Conservation (phyloP, 2,888 invertebrate genomes). For the Dicyrtoma fusca region DNA sequence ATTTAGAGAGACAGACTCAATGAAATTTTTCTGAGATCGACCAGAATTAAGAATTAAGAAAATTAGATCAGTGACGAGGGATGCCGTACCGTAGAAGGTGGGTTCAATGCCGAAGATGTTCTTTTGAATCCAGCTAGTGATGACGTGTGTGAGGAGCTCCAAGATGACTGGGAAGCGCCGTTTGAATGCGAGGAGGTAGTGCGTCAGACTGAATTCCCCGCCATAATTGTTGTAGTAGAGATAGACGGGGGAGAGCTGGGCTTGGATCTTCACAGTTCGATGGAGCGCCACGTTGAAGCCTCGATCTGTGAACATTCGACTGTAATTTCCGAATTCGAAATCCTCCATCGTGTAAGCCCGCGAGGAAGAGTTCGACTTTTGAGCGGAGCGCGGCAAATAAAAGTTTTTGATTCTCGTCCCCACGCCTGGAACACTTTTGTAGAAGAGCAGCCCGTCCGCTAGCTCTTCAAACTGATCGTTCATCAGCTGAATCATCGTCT, state of each 20-base stretch:
- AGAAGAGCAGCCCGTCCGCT: not conserved
- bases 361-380: not conserved
- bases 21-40: too few species aligned
- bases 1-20: too few species aligned
- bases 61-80: too few species aligned
- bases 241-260: constrained; percentile 33
- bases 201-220: constrained; percentile 39
- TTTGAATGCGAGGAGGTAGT: constrained; percentile 38
- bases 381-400: constrained; percentile 3
- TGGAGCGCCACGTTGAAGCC: constrained; percentile 21
- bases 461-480: constrained; percentile 3
- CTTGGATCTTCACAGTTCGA: constrained; percentile 10
- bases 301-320: constrained; percentile 20
- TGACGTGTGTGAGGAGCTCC: constrained; percentile 10
- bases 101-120: constrained; percentile 8
- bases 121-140: constrained; percentile 8
- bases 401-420: not conserved
- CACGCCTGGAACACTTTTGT: not conserved
- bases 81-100: constrained; percentile 36
- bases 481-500: constrained; percentile 9
- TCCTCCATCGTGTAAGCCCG: too few species aligned
- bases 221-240: constrained; percentile 40
- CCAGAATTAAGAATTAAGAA: too few species aligned
- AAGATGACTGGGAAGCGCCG: constrained; percentile 26
- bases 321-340: constrained; percentile 17